phyloP scores from a whole-genome alignment of 2,888 invertebrate species.

The Megastigmus dorsalis region DNA sequence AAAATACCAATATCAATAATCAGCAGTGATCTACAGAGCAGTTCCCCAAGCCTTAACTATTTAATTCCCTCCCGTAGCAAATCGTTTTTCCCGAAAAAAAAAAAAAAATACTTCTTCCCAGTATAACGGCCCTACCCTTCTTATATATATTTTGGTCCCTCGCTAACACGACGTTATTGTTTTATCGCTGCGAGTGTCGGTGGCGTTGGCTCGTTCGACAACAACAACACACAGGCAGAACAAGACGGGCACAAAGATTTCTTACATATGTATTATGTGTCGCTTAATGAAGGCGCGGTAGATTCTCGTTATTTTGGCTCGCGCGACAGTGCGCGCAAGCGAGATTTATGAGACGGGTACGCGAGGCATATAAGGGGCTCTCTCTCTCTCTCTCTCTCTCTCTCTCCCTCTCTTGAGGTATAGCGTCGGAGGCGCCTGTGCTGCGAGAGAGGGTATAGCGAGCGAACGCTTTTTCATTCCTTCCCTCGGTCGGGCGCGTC shows the following conservation, averaged over 20 bases:
- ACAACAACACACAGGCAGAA: too few relatives aligned
- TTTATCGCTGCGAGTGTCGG: constrained; percentile 9
- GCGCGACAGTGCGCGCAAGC: background rate
- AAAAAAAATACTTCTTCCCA: background rate
- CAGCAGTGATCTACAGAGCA: too few relatives aligned
- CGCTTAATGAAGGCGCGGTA: constrained; percentile 47
- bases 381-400: too few relatives aligned
- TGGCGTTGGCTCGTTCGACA: too few relatives aligned
- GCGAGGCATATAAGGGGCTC: background rate
- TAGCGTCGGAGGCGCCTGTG: too few relatives aligned
- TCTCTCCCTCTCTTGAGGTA: too few relatives aligned
- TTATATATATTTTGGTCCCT: background rate
- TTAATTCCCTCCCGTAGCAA: too few relatives aligned
- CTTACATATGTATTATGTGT: constrained; percentile 7
- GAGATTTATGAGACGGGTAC: constrained; percentile 21
- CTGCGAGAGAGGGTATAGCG: too few relatives aligned
- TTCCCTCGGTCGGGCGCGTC: background rate
- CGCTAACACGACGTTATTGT: constrained; percentile 27
- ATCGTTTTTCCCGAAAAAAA: background rate
- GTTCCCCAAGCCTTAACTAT: too few relatives aligned
- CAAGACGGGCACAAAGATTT: background rate
- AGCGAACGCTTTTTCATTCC: constrained; percentile 1
- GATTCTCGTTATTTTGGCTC: constrained; percentile 45
- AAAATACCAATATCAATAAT: too few relatives aligned
- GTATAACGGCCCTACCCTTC: background rate